Evolutionary conservation across 2,113 vertebrate genomes (phyloP).

Genomic region (Hydrolagus affinis): DNA sequence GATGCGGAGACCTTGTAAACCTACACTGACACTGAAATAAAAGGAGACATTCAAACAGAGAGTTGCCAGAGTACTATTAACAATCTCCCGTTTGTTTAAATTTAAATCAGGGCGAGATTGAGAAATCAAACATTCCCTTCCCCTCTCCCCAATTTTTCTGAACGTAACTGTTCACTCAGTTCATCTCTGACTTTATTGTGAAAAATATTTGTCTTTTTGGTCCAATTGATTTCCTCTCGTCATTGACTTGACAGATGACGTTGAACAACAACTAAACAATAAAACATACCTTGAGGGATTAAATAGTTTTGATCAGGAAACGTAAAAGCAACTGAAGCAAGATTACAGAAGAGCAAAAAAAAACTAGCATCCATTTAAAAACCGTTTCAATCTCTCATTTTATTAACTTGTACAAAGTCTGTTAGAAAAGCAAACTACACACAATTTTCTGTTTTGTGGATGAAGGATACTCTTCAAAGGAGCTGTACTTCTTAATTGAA

Average conservation of each 20-base stretch:
- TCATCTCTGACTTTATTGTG: neutral
- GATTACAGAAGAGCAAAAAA: neutral
- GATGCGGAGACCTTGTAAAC: neutral
- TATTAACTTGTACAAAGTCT: neutral
- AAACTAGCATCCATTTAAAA: neutral
- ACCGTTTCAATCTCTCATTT: neutral
- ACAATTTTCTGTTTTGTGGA: neutral
- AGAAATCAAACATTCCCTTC: neutral
- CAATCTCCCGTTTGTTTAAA: neutral
- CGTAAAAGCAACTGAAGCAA: neutral
- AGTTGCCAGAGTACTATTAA: neutral
- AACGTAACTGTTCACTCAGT: neutral
- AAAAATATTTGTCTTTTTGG: slow-evolving; percentile 1
- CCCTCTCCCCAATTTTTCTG: neutral
- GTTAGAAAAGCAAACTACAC: neutral
- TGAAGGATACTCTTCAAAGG: neutral
- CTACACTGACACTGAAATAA: neutral
- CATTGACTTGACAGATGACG: neutral
- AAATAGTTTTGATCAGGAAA: neutral
- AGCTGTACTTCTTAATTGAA: no score
- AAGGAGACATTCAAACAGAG: neutral
- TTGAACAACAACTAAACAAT: neutral
- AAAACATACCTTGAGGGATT: neutral
- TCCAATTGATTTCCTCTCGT: neutral
- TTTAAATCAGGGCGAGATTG: neutral